Conservation (phyloP, 35 echinoderm and acorn worm species). For the Lytechinus pictus region DNA sequence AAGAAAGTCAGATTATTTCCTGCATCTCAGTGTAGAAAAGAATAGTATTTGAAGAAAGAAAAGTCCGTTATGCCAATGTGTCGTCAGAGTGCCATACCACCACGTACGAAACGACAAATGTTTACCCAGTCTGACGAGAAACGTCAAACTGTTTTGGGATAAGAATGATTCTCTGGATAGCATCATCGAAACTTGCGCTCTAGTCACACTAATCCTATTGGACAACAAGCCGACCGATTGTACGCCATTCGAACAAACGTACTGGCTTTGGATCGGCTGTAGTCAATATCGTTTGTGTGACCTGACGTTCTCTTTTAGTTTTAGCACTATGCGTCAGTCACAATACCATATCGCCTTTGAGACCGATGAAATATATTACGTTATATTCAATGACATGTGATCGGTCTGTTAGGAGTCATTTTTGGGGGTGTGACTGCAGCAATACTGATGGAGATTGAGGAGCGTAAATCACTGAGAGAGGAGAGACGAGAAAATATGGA, state of each 20-base stretch:
- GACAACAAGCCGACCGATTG: no score
- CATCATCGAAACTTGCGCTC: neutral
- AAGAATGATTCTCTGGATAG: neutral
- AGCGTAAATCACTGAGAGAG: neutral
- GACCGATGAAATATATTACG: no score
- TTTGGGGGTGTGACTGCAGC: neutral
- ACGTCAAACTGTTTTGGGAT: neutral
- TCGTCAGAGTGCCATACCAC: neutral
- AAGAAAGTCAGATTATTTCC: neutral
- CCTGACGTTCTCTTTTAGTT: no score
- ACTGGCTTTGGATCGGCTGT: no score
- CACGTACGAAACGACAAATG: constrained; percentile 2
- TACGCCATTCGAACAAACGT: no score
- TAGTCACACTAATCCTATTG: no score
- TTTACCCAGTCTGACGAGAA: neutral
- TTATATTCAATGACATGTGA: no score
- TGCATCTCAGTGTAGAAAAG: neutral
- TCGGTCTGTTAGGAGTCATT: no score
- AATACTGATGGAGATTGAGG: neutral
- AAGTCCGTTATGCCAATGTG: neutral
- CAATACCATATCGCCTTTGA: no score
- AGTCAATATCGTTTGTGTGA: no score
- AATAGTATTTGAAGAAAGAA: neutral
- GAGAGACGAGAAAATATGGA: neutral
- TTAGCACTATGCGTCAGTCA: no score